A percentile compares a stretch with the other conserved stretches of the same genome.
These are phyloP conservation scores for Hydropsyche betteni DNA, from an alignment of 2,888 invertebrate species.

Conservation along the genomic window DNA sequence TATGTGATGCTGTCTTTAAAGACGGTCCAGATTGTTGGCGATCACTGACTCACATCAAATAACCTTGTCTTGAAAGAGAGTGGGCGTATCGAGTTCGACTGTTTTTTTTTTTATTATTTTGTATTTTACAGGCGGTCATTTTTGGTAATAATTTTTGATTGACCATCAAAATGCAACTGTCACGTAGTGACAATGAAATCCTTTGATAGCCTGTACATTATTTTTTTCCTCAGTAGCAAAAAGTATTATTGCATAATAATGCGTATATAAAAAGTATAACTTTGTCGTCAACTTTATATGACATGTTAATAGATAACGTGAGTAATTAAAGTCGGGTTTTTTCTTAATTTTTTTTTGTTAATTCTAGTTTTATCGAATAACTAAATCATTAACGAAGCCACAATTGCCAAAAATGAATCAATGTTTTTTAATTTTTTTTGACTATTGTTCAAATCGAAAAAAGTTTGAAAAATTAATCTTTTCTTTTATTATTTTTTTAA, in stretches of 20 bases:
- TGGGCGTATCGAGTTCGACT: conserved; percentile 13
- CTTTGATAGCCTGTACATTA: background rate
- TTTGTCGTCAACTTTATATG: background rate
- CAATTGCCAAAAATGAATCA: too few relatives aligned
- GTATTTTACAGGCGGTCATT: conserved; percentile 3
- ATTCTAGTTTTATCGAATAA: too few relatives aligned
- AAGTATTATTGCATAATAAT: background rate
- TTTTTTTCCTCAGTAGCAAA: background rate
- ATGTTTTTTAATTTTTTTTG: too few relatives aligned
- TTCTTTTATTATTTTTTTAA: too few relatives aligned
- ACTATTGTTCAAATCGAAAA: too few relatives aligned
- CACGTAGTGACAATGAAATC: background rate
- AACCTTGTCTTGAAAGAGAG: conserved; percentile 14
- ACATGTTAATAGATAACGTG: conserved; percentile 10
- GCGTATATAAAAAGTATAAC: background rate
- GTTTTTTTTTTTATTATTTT: background rate
- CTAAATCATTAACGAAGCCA: too few relatives aligned
- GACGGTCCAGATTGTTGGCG: conserved; percentile 11
- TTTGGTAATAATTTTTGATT: conserved; percentile 15
- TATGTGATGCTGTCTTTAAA: background rate
- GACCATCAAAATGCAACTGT: conserved; percentile 25
- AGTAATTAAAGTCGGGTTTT: conserved; percentile 3
- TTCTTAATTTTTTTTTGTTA: too few relatives aligned
- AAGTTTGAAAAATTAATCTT: too few relatives aligned
- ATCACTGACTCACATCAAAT: conserved; percentile 5